Percentiles rank a stretch among this genome's conserved stretches.
Evolutionary conservation across 2,113 vertebrate species (phyloP).

Genomic region (Chloropsis cyanopogon): DNA sequence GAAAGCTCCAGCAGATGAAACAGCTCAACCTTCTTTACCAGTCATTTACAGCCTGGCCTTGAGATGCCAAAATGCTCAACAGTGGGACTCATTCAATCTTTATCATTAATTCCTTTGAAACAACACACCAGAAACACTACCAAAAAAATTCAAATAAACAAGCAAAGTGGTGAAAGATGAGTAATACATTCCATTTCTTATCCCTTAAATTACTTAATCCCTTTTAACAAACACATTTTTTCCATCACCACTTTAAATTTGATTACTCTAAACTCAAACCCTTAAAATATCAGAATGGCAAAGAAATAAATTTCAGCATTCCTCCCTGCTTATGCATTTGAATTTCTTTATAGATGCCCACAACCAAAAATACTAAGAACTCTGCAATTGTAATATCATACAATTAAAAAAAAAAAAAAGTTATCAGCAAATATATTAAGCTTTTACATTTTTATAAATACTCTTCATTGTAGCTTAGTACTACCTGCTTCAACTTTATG

Average conservation of each 20-base stretch:
- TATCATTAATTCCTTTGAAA: not conserved
- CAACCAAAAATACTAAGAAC: not conserved
- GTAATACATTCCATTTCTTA: not conserved
- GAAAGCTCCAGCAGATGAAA: not conserved
- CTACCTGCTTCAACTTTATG: constrained; percentile 63
- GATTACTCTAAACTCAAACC: not conserved
- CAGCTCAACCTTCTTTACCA: not conserved
- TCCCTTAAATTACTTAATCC: not conserved
- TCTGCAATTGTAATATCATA: rapidly evolving
- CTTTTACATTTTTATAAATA: not conserved
- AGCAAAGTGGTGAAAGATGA: not conserved
- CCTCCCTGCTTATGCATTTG: not conserved
- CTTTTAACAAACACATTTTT: not conserved
- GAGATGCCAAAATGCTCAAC: not conserved
- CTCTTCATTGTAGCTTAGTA: not conserved
- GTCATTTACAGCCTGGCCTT: not conserved
- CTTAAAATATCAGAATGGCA: not conserved
- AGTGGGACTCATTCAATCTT: not conserved
- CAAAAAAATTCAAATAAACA: not conserved
- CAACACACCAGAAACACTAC: not conserved
- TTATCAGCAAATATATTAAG: not conserved
- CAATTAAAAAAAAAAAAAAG: not conserved
- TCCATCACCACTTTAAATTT: not conserved
- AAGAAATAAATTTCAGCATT: not conserved
- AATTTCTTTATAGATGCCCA: not conserved